Conservation (phyloP, 2,113 vertebrate genomes). For the Gallinago media region DNA sequence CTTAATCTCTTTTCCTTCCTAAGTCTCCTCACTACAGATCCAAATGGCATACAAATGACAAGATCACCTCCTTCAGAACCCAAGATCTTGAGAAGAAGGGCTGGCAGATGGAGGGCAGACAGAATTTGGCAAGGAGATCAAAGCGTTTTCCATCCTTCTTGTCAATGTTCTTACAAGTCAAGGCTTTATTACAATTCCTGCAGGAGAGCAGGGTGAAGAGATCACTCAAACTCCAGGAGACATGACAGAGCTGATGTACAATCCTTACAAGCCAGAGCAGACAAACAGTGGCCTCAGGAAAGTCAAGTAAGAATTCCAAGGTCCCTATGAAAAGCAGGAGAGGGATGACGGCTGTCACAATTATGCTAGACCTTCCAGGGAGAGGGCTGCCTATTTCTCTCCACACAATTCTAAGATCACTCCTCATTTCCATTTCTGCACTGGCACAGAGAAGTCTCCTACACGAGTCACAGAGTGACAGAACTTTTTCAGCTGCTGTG, state of each 20-base stretch:
- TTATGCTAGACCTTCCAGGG: neutral
- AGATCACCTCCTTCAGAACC: neutral
- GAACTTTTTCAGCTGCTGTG: neutral
- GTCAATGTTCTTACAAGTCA: neutral
- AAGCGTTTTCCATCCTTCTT: neutral
- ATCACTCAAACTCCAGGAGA: conserved; percentile 44
- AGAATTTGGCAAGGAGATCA: conserved; percentile 24
- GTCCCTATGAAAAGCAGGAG: neutral
- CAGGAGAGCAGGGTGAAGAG: conserved; percentile 18
- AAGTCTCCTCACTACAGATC: neutral
- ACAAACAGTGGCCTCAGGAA: neutral
- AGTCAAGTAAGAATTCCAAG: neutral
- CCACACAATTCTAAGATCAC: neutral
- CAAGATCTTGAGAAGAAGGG: neutral
- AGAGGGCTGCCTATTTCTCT: neutral
- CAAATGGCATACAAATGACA: neutral
- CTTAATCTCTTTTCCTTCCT: neutral
- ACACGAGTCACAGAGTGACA: neutral
- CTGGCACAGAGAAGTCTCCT: neutral
- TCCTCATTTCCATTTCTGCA: neutral
- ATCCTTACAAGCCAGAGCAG: neutral
- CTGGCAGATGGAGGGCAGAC: conserved; percentile 37
- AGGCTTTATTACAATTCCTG: conserved; percentile 18
- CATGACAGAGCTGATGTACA: neutral
- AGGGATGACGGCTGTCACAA: neutral